A percentile compares a stretch with the other conserved stretches of the same genome.
phyloP scores from a whole-genome alignment of 2,888 invertebrate genomes.

The Cheilosia variabilis region DNA sequence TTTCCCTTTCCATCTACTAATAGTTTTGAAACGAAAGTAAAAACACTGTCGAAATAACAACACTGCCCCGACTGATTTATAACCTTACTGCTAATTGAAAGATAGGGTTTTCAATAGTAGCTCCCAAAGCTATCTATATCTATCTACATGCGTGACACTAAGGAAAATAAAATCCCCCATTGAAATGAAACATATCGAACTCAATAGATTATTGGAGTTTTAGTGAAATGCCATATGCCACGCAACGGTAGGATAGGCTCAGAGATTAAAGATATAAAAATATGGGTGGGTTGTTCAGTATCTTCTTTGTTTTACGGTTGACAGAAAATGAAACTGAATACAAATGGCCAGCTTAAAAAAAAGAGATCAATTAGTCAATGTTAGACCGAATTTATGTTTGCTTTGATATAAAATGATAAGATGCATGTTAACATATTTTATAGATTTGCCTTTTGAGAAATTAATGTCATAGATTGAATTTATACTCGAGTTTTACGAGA shows the following conservation, averaged over 20 bases:
- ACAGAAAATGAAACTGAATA: slow-evolving; percentile 16
- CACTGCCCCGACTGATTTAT: no score
- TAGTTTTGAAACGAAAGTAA: no score
- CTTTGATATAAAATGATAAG: slow-evolving; percentile 5
- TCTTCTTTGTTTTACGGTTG: slow-evolving; percentile 30
- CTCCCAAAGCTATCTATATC: neutral
- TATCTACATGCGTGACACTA: neutral
- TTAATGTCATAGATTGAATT: neutral
- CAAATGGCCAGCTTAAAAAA: slow-evolving; percentile 21
- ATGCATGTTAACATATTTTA: neutral
- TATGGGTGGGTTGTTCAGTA: slow-evolving; percentile 4
- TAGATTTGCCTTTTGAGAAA: neutral
- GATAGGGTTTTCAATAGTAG: no score
- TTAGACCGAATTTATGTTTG: slow-evolving; percentile 1
- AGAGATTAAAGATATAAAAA: slow-evolving; percentile 10
- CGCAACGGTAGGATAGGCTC: slow-evolving; percentile 17
- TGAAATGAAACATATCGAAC: slow-evolving; percentile 2
- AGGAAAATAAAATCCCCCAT: slow-evolving; percentile 7
- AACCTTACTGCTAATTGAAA: no score
- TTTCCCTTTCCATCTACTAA: no score
- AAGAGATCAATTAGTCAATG: slow-evolving; percentile 21
- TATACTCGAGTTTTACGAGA: no score
- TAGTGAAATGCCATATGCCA: slow-evolving; percentile 17
- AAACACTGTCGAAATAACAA: no score
- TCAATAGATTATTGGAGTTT: slow-evolving; percentile 21